Conservation (phyloP, 2,797 vertebrate genomes). For the Crenuchus spilurus region DNA sequence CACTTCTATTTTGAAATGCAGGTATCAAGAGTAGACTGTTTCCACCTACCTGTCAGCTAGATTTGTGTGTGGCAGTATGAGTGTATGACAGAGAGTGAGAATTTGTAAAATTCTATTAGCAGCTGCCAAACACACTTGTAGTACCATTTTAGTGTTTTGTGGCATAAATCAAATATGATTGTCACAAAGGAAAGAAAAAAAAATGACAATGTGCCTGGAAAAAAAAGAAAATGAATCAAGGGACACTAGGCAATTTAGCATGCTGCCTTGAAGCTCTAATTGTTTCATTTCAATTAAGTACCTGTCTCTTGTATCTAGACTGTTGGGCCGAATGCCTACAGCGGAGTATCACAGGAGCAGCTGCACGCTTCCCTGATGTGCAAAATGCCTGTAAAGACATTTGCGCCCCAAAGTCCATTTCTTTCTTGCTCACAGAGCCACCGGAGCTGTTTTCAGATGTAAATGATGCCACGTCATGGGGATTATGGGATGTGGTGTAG, state of each 20-base stretch:
- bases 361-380: conserved; percentile 17
- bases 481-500: conserved; percentile 23
- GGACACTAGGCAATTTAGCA: conserved; percentile 40
- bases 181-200: conserved; percentile 32
- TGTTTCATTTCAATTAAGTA: conserved; percentile 56
- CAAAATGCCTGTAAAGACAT: conserved; percentile 30
- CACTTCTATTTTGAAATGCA: neutral
- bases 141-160: neutral
- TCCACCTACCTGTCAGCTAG: neutral
- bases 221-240: conserved; percentile 54
- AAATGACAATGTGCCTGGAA: conserved; percentile 12
- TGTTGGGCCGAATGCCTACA: conserved; percentile 40
- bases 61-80: neutral
- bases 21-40: neutral
- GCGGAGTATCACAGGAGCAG: conserved; percentile 30
- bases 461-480: conserved; percentile 26
- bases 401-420: conserved; percentile 3
- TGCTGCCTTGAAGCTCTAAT: conserved; percentile 59
- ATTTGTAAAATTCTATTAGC: neutral
- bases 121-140: conserved; percentile 1
- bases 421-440: conserved; percentile 20
- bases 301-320: conserved; percentile 29
- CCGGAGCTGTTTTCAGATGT: conserved; percentile 36
- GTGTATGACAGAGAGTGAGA: conserved; percentile 1
- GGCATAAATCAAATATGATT: conserved; percentile 34